Percentiles rank a stretch among this genome's conserved stretches.
Evolutionary conservation across 2,113 vertebrate genomes (phyloP).

Genomic region (Zeus faber): DNA sequence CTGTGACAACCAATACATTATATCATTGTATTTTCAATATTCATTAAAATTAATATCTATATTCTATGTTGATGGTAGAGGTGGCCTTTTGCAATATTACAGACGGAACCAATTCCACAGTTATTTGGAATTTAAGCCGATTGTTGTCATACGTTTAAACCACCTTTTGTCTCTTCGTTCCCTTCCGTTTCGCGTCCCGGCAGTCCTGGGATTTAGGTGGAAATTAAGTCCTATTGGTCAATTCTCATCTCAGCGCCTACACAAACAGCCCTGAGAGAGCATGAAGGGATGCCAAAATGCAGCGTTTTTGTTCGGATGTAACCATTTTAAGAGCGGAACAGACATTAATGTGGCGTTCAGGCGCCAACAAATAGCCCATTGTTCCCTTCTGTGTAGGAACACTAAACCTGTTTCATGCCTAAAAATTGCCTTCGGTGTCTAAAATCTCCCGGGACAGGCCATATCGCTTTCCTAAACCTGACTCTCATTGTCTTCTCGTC

Average conservation of each 20-base stretch:
- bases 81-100: no score
- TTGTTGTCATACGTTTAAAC: no score
- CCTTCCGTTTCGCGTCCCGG: not conserved
- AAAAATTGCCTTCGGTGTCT: no score
- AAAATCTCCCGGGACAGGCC: no score
- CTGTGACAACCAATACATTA: no score
- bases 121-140: no score
- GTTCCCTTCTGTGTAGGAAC: not conserved
- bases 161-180: no score
- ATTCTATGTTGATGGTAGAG: no score
- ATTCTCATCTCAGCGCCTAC: no score
- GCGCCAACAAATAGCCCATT: not conserved
- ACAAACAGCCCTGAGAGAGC: not conserved
- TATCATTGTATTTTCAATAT: no score
- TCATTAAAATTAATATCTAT: no score
- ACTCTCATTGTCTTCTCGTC: not conserved
- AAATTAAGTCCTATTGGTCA: not conserved
- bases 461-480: not conserved
- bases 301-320: not conserved
- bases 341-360: slow-evolving; percentile 1
- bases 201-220: not conserved
- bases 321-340: not conserved
- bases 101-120: no score
- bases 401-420: slow-evolving; percentile 3
- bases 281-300: not conserved